Conservation (phyloP, 2,797 vertebrate species). For the Helarctos malayanus region DNA sequence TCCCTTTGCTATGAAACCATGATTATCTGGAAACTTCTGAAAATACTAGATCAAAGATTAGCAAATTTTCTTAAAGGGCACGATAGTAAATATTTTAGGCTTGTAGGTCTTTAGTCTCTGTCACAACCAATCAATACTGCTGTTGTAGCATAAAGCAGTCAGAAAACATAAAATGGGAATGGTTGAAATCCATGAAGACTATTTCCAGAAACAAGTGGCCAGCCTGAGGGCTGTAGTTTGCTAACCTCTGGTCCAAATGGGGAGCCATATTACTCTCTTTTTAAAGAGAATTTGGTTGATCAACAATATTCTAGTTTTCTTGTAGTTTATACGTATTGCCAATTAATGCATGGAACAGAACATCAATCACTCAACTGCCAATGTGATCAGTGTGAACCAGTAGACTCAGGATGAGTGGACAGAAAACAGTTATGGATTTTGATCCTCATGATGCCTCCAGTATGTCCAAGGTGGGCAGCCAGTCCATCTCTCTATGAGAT, state of each 20-base stretch:
- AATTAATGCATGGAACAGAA: not conserved
- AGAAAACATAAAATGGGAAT: not conserved
- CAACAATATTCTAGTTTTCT: not conserved
- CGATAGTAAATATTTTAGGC: not conserved
- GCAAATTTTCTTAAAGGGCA: not conserved
- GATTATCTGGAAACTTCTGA: not conserved
- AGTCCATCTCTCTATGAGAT: not conserved
- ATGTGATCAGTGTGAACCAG: not conserved
- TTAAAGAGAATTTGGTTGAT: not conserved
- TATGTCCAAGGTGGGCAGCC: not conserved
- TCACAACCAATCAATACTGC: not conserved
- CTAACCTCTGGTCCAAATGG: not conserved
- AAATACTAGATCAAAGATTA: not conserved
- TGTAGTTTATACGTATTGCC: not conserved
- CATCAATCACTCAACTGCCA: not conserved
- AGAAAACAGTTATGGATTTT: not conserved
- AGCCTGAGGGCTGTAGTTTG: not conserved
- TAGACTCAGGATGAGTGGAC: not conserved
- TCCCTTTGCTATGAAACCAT: not conserved
- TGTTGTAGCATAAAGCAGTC: not conserved
- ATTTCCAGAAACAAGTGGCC: not conserved
- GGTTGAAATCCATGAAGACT: not conserved
- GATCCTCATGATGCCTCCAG: not conserved
- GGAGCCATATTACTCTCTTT: not conserved
- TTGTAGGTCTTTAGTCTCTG: not conserved